These are phyloP conservation scores for Lasioglossum lativentre DNA, from an alignment of 2,888 invertebrate species.

Conservation along the genomic window DNA sequence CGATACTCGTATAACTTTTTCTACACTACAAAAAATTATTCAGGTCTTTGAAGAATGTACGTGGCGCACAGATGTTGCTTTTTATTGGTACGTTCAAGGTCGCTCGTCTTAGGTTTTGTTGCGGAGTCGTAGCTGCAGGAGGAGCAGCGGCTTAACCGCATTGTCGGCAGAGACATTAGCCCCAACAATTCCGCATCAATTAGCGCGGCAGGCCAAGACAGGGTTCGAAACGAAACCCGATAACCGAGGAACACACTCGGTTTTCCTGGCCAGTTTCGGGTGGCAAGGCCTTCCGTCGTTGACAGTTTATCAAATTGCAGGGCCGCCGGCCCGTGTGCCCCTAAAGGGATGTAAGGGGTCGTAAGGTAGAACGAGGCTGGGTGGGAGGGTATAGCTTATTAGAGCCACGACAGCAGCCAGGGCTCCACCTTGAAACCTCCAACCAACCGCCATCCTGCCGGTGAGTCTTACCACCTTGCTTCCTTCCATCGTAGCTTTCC, in stretches of 20 bases:
- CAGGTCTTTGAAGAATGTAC: too few species aligned
- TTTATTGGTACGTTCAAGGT: background rate
- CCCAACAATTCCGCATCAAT: conserved; percentile 7
- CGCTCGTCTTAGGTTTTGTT: background rate
- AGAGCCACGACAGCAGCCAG: conserved; percentile 77
- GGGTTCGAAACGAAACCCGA: conserved; percentile 53
- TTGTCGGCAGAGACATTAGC: background rate
- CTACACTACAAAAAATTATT: too few species aligned
- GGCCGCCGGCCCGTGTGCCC: conserved; percentile 65
- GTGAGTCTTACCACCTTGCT: conserved; percentile 78
- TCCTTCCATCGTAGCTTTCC: conserved; percentile 65
- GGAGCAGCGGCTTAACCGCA: conserved; percentile 12
- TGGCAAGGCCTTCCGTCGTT: conserved; percentile 63
- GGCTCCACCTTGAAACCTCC: conserved; percentile 79
- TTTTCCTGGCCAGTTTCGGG: conserved; percentile 59
- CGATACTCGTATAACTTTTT: too few species aligned
- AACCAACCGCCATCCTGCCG: conserved; percentile 77
- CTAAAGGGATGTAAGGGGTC: conserved; percentile 77
- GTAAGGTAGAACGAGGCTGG: conserved; percentile 75
- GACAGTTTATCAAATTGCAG: conserved; percentile 82
- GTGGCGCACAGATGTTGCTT: too few species aligned
- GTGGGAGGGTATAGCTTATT: conserved; percentile 80
- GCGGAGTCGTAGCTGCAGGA: background rate
- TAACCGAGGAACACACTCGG: conserved; percentile 48
- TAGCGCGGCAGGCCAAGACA: conserved; percentile 13